Percentiles rank a stretch among this genome's conserved stretches.
Conservation (phyloP, 2,797 vertebrate genomes). For the Gallirallus australis region DNA sequence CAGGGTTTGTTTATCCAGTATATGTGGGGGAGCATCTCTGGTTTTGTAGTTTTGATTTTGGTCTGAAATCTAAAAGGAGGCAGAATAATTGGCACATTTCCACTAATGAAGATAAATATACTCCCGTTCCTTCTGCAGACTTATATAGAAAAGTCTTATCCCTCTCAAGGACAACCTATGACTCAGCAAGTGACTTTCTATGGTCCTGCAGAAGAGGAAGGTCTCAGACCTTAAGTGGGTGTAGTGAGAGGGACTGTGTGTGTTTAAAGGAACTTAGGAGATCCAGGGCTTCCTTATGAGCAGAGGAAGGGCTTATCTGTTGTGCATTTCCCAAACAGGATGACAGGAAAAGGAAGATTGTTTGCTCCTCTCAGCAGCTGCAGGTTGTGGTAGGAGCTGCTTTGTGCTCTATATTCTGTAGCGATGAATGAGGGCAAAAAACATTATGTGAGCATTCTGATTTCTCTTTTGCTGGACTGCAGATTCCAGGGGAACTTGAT, state of each 20-base stretch:
- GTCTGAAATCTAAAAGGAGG: not conserved
- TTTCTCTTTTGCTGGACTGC: not conserved
- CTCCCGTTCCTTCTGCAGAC: not conserved
- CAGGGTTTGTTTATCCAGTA: not conserved
- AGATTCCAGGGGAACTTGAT: not conserved
- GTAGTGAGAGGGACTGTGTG: not conserved
- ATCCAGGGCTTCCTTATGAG: not conserved
- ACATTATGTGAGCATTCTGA: not conserved
- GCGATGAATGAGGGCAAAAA: not conserved
- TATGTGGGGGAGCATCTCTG: rapidly evolving
- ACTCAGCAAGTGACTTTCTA: not conserved
- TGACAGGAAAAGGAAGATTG: not conserved
- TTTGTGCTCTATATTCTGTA: not conserved
- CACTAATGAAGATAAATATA: not conserved
- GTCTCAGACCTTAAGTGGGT: not conserved
- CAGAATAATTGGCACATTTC: not conserved
- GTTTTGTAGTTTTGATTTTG: not conserved
- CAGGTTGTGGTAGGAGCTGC: not conserved
- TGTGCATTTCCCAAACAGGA: not conserved
- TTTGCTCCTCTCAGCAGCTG: not conserved
- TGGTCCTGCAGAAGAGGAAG: not conserved
- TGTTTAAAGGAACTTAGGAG: not conserved
- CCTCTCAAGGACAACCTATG: not conserved
- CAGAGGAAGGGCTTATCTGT: rapidly evolving
- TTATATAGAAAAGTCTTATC: not conserved